Base-by-base conservation (phyloP, 2,797 vertebrate species). In the Poecilia picta region DNA sequence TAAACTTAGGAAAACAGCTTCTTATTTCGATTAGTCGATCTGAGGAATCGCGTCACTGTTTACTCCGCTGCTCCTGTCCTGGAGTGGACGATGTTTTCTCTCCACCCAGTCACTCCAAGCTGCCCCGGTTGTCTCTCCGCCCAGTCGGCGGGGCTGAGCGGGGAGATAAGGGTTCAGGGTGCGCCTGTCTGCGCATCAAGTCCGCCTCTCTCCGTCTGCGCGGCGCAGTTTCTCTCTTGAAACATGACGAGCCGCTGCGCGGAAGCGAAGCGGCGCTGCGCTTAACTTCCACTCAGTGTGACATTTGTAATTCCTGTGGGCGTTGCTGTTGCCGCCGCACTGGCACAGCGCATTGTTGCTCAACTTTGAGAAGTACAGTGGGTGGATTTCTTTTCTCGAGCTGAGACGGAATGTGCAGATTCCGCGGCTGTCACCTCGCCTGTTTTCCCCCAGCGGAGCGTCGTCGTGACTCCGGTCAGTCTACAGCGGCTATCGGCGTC, bases 101-200 rank as follows among this genome's bases (percentile, higher is more conserved):
- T 70, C 90, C 93, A 83, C 91, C 91, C 91, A 76, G 76, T 11
- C 25, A 70, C 59, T 81, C 36, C 75, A 43, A 74, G 28, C 78
- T 85, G 89, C 6, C 49, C 3, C 75, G 73, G 73, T 16, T 8
- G 77, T 87, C 62, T 84, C 91, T 79, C 87, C 87, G 79, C 92
- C 89, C 87, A 74, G 85, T 78, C 85, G 74, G 85, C 89, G 90
- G 78, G 89, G 87, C 46, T 89, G 87, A 75, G 73, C 79, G 66
- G 78, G 82, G 43, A 86, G 94, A 95, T 95, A 96, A 93, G 81
- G 87, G 84, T 91, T 92, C 88, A 89, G 94, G 91, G 92, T 92
- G 73, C 84, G 78, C 59, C 74, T 49, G 73, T 77, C 80, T 74
- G 73, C 59, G 66, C 39, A 3, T 1, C 25, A n/a, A 71, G 25